phyloP scores from a whole-genome alignment of 2,888 invertebrate genomes.

The Dasypolia templi region DNA sequence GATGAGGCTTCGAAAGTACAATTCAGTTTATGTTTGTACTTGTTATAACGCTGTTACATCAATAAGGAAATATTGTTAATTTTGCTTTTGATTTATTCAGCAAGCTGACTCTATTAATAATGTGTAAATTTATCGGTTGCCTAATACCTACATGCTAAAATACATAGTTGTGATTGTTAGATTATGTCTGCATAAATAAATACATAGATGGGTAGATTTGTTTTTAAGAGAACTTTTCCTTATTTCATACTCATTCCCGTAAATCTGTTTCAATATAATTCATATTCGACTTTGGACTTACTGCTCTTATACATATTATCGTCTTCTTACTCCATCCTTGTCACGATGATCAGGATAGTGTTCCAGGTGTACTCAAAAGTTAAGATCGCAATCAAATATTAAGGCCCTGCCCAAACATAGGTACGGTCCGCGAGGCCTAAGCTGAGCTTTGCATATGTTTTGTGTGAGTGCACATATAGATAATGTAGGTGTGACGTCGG shows the following conservation, averaged over 20 bases:
- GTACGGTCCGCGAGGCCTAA: too few species aligned
- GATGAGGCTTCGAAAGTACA: background rate
- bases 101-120: background rate
- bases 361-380: background rate
- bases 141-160: background rate
- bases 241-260: background rate
- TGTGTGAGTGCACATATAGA: too few species aligned
- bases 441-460: too few species aligned
- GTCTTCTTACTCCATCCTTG: background rate
- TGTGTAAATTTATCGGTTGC: background rate
- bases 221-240: background rate
- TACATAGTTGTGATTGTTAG: background rate
- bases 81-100: background rate
- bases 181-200: conserved; percentile 13
- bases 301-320: background rate
- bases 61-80: background rate
- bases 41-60: conserved; percentile 7
- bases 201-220: background rate
- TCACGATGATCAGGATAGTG: background rate
- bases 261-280: background rate
- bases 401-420: too few species aligned
- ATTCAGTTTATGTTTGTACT: background rate
- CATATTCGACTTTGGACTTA: background rate
- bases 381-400: background rate
- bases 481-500: too few species aligned